Evolutionary conservation across 2,888 invertebrate species (phyloP).

Genomic region (Zonitis immaculata): DNA sequence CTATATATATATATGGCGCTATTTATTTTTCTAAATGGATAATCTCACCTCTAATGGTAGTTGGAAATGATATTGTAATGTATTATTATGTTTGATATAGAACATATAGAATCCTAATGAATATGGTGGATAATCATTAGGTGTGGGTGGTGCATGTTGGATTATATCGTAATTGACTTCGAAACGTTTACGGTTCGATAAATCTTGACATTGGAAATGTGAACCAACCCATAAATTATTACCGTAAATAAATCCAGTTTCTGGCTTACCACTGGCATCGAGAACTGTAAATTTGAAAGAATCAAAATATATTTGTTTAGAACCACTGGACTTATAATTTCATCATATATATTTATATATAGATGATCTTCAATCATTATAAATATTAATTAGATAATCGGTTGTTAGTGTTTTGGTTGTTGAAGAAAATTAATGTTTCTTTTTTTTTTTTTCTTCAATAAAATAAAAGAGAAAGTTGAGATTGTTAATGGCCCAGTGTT

Average conservation of each 20-base stretch:
- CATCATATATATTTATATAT: not conserved
- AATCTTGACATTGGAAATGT: conserved; percentile 50
- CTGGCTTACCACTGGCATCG: conserved; percentile 56
- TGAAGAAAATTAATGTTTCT: too few relatives aligned
- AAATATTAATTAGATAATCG: too few relatives aligned
- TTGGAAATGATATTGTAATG: conserved; percentile 45
- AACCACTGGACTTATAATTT: too few relatives aligned
- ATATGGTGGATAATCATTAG: conserved; percentile 47
- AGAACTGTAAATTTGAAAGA: conserved; percentile 44
- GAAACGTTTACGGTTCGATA: conserved; percentile 36
- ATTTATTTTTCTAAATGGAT: too few relatives aligned
- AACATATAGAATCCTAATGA: conserved; percentile 44
- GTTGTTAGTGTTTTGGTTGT: too few relatives aligned
- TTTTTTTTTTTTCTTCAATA: too few relatives aligned
- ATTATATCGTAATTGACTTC: conserved; percentile 32
- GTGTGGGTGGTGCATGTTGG: conserved; percentile 34
- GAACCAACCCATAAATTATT: conserved; percentile 60
- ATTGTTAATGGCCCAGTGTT: too few relatives aligned
- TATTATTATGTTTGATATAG: conserved; percentile 47
- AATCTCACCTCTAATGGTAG: conserved; percentile 22
- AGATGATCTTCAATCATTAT: too few relatives aligned
- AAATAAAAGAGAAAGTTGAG: too few relatives aligned
- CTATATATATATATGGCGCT: too few relatives aligned
- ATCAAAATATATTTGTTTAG: not conserved
- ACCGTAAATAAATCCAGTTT: conserved; percentile 55